A percentile compares a stretch with the other conserved stretches of the same genome.
Conservation (phyloP, 2,113 vertebrate genomes). For the Gopherus evgoodei region DNA sequence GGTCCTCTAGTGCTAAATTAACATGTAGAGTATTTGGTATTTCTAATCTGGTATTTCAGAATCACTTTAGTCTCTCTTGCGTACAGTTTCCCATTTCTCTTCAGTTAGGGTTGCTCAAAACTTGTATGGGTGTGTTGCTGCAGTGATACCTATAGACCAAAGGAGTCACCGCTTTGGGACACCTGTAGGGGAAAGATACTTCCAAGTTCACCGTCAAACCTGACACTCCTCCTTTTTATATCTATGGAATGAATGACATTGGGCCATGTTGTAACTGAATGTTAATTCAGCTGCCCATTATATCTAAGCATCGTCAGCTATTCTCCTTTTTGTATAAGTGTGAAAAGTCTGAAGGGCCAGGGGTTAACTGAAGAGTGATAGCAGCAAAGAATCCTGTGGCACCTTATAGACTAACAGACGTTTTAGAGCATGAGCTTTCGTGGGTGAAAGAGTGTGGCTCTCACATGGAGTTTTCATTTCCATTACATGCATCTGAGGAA, state of each 20-base stretch:
- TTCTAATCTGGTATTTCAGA: neutral
- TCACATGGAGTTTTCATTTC: no score
- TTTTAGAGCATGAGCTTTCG: no score
- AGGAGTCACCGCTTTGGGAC: neutral
- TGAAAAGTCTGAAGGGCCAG: neutral
- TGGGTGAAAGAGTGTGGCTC: no score
- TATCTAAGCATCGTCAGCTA: neutral
- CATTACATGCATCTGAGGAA: no score
- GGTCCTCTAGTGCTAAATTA: fast-evolving
- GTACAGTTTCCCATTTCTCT: neutral
- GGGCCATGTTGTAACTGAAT: neutral
- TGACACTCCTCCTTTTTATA: neutral
- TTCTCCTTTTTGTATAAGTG: neutral
- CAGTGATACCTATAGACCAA: neutral
- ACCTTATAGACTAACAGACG: no score
- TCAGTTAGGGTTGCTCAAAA: neutral
- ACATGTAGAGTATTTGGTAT: neutral
- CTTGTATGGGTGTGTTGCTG: neutral
- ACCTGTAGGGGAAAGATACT: neutral
- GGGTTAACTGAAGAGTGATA: neutral
- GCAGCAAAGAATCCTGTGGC: no score
- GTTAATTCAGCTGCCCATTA: neutral
- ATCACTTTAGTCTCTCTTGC: neutral
- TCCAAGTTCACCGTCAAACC: neutral
- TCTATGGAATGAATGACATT: neutral